A percentile compares a stretch with the other conserved stretches of the same genome.
These are phyloP conservation scores for Danaus melanippus DNA, from an alignment of 1,140 invertebrate species.

Conservation along the genomic window DNA sequence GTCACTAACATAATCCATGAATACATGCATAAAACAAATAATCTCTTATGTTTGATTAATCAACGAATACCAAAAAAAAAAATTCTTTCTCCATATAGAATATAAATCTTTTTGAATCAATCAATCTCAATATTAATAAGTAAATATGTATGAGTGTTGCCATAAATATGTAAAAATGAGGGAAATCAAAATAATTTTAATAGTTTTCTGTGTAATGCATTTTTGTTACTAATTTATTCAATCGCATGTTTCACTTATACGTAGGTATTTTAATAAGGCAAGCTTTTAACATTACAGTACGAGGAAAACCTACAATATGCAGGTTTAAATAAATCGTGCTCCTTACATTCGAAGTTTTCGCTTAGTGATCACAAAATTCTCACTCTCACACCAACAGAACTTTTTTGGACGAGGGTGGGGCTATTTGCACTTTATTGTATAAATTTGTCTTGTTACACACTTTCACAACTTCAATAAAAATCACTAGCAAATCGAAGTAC, in stretches of 20 bases:
- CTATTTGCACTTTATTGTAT: constrained; percentile 46
- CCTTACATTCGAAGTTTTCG: constrained; percentile 46
- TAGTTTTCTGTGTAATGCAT: not conserved
- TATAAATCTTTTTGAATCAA: too few species aligned
- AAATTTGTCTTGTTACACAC: constrained; percentile 41
- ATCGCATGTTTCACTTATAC: constrained; percentile 7
- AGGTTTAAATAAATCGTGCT: constrained; percentile 55
- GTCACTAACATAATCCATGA: too few species aligned
- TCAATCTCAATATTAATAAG: too few species aligned
- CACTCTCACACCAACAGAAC: constrained; percentile 50
- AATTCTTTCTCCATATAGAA: too few species aligned
- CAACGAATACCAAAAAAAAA: too few species aligned
- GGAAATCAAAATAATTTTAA: too few species aligned
- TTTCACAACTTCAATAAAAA: constrained; percentile 54
- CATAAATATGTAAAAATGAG: too few species aligned
- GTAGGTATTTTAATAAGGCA: constrained; percentile 29
- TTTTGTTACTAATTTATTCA: constrained; percentile 4
- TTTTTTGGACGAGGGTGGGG: constrained; percentile 40
- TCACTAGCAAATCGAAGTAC: constrained; percentile 63
- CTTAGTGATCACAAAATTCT: constrained; percentile 43
- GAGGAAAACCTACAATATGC: constrained; percentile 57
- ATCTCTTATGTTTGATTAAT: too few species aligned
- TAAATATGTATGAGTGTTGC: too few species aligned
- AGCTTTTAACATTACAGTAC: constrained; percentile 25
- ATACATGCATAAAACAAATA: too few species aligned